These are phyloP conservation scores for Xyrichtys novacula DNA, from an alignment of 2,797 vertebrate genomes.

Conservation along the genomic window DNA sequence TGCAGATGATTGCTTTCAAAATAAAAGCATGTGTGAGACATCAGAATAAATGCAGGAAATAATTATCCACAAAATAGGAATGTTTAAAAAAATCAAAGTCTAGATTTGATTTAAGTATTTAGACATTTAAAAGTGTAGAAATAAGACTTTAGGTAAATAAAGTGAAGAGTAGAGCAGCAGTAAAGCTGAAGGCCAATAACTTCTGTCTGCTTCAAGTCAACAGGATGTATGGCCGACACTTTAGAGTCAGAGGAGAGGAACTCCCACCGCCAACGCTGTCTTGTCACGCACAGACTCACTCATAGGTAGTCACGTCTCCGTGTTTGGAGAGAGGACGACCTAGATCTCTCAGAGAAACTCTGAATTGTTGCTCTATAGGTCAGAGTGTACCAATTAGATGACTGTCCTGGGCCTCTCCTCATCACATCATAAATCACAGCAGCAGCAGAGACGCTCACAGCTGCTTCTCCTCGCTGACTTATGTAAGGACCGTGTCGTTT, in stretches of 20 bases:
- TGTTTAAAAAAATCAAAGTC: no score
- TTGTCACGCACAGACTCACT: slow-evolving; percentile 54
- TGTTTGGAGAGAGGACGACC: slow-evolving; percentile 14
- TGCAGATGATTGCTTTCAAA: no score
- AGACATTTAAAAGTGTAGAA: no score
- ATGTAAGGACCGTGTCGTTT: slow-evolving; percentile 51
- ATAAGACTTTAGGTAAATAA: no score
- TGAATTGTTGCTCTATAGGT: slow-evolving; percentile 33
- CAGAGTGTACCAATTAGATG: slow-evolving; percentile 63
- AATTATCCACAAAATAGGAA: no score
- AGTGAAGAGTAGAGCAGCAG: background rate
- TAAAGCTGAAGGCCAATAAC: background rate
- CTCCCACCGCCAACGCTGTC: slow-evolving; percentile 34
- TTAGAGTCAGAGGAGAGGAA: slow-evolving; percentile 59
- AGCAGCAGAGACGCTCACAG: slow-evolving; percentile 36
- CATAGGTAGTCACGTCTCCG: slow-evolving; percentile 30
- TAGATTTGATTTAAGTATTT: no score
- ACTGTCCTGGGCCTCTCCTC: slow-evolving; percentile 40
- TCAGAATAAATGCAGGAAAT: no score
- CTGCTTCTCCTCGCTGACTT: slow-evolving; percentile 54
- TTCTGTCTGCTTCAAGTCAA: slow-evolving; percentile 51
- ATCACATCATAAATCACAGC: slow-evolving; percentile 56
- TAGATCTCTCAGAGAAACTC: slow-evolving; percentile 10
- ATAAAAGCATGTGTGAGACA: no score
- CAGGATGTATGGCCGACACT: slow-evolving; percentile 65